Percentiles rank a stretch among this genome's conserved stretches.
Conservation (phyloP, 2,888 invertebrate species). For the Corythucha ciliata region DNA sequence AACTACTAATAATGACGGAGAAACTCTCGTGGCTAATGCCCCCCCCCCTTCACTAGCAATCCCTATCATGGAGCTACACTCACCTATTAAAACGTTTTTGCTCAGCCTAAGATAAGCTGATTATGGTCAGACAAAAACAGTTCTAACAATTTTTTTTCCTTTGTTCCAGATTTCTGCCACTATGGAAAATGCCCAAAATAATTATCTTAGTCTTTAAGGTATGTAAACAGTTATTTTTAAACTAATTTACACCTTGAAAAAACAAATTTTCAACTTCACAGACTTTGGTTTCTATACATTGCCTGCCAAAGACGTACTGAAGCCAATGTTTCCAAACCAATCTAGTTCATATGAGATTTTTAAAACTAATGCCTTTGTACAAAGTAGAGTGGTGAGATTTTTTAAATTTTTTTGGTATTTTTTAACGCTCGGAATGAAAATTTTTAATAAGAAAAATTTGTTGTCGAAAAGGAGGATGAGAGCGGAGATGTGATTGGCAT, state of each 20-base stretch:
- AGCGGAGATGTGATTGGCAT: constrained; percentile 28
- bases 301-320: constrained; percentile 49
- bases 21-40: too few relatives aligned
- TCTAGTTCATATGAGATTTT: constrained; percentile 49
- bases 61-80: too few relatives aligned
- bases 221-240: not conserved
- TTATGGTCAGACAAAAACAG: too few relatives aligned
- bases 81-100: too few relatives aligned
- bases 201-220: constrained; percentile 34
- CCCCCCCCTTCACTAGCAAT: too few relatives aligned
- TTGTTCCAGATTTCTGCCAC: constrained; percentile 44
- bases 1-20: too few relatives aligned
- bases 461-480: constrained; percentile 26
- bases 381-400: too few relatives aligned
- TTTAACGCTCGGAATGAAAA: too few relatives aligned
- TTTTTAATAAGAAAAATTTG: not conserved
- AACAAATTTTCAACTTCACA: constrained; percentile 35
- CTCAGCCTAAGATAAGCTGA: too few relatives aligned
- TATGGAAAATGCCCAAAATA: constrained; percentile 39
- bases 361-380: constrained; percentile 48
- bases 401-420: too few relatives aligned
- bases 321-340: constrained; percentile 48
- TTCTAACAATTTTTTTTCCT: constrained; percentile 26
- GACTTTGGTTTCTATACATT: constrained; percentile 47
- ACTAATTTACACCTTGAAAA: constrained; percentile 1